These are phyloP conservation scores for Heterotilapia buettikoferi DNA, from an alignment of 2,113 vertebrate species.

Conservation along the genomic window DNA sequence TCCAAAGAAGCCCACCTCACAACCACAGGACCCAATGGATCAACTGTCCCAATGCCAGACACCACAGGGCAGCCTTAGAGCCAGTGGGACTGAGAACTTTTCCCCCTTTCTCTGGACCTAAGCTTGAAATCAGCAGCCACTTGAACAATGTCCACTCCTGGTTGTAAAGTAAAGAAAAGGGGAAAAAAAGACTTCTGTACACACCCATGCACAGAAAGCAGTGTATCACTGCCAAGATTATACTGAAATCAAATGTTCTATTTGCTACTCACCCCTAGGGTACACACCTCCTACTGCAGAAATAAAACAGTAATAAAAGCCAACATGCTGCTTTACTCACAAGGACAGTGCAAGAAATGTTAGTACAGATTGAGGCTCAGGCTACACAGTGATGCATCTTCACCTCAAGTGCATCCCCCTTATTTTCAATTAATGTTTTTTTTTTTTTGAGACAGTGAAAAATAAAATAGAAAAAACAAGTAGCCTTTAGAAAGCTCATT, in stretches of 20 bases:
- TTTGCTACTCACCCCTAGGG: not conserved
- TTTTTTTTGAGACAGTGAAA: constrained; percentile 4
- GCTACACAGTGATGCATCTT: constrained; percentile 15
- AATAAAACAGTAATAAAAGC: constrained; percentile 19
- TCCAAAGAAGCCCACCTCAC: not conserved
- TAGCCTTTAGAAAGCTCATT: constrained; percentile 68
- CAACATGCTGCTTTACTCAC: not conserved
- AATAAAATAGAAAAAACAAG: constrained; percentile 42
- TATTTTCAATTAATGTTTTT: constrained; percentile 55
- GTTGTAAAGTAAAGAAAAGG: not conserved
- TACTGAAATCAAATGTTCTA: constrained; percentile 14
- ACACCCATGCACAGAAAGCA: not conserved
- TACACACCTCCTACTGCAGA: not conserved
- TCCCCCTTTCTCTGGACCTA: not conserved
- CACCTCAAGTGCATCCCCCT: constrained; percentile 33
- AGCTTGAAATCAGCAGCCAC: not conserved
- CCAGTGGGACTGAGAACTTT: not conserved
- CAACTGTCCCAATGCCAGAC: not conserved
- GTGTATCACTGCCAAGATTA: not conserved
- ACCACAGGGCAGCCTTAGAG: not conserved
- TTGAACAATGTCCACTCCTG: not conserved
- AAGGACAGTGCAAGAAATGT: constrained; percentile 9
- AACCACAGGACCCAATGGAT: not conserved
- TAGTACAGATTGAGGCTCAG: not conserved
- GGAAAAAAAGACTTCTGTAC: not conserved